Percentiles rank a stretch among this genome's conserved stretches.
phyloP scores from a whole-genome alignment of 1,140 invertebrate species.

The Adoxophyes honmai region DNA sequence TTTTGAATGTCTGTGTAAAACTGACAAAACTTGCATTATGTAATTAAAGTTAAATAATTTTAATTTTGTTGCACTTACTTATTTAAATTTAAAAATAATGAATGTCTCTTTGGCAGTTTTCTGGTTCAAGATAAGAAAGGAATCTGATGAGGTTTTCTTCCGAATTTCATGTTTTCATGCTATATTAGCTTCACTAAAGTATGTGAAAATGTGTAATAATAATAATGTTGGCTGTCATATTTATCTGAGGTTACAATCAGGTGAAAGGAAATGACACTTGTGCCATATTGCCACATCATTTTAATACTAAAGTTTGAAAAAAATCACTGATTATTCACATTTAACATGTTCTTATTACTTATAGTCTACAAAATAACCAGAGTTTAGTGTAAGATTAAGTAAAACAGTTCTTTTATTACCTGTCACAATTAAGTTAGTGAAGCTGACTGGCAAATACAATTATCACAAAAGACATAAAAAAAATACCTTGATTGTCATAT shows the following conservation, averaged over 20 bases:
- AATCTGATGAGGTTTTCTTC: no score
- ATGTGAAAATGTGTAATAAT: no score
- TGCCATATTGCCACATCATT: slow-evolving; percentile 5
- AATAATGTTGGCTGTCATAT: no score
- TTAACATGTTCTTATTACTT: no score
- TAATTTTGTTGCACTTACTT: no score
- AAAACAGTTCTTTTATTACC: background rate
- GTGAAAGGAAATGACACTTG: background rate
- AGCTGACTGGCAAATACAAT: background rate
- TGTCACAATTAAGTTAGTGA: background rate
- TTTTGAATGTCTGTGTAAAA: no score
- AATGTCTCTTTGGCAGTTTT: no score
- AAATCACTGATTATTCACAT: no score
- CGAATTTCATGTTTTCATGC: background rate
- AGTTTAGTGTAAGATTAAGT: background rate
- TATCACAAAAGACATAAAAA: background rate
- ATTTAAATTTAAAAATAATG: no score
- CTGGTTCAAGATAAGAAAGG: no score
- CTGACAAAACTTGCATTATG: no score
- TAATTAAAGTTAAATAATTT: no score
- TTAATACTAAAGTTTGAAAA: background rate
- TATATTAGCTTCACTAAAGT: slow-evolving; percentile 8
- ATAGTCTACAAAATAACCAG: background rate
- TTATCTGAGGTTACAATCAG: background rate
- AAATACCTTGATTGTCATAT: background rate